A percentile compares a stretch with the other conserved stretches of the same genome.
These are phyloP conservation scores for Frieseomelitta varia DNA, from an alignment of 1,140 invertebrate genomes.

Conservation along the genomic window DNA sequence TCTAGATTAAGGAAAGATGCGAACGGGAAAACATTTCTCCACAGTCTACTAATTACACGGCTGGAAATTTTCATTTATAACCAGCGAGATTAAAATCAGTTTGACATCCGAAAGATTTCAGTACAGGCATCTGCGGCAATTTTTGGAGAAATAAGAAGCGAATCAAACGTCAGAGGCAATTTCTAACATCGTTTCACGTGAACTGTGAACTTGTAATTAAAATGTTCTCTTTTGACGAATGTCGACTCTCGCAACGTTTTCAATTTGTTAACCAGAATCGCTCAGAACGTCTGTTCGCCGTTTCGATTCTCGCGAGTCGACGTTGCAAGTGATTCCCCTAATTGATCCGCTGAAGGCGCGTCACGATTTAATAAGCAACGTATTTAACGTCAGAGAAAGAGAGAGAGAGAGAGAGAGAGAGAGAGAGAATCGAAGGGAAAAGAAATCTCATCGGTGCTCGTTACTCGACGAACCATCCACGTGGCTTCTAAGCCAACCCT, in stretches of 20 bases:
- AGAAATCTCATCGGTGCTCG: slow-evolving; percentile 9
- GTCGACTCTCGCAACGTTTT: neutral
- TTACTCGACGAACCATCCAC: slow-evolving; percentile 4
- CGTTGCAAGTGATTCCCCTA: slow-evolving; percentile 9
- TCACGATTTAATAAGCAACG: slow-evolving; percentile 15
- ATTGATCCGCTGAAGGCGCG: neutral
- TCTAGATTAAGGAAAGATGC: too few species aligned
- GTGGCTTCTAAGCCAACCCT: neutral
- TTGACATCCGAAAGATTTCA: too few species aligned
- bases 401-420: neutral
- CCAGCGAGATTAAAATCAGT: too few species aligned
- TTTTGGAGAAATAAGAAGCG: neutral
- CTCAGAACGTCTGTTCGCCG: neutral
- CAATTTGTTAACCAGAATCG: neutral
- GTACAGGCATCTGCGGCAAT: too few species aligned
- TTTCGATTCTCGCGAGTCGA: neutral
- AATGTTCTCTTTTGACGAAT: neutral
- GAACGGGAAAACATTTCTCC: too few species aligned
- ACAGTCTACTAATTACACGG: too few species aligned
- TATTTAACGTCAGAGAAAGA: slow-evolving; percentile 13
- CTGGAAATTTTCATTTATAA: too few species aligned
- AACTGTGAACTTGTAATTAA: neutral
- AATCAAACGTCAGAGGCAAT: neutral
- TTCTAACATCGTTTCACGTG: neutral
- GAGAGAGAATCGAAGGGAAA: too few species aligned